Percentiles rank a stretch among this genome's conserved stretches.
These are phyloP conservation scores for Meta bourneti DNA, from an alignment of 2,888 invertebrate species.

Conservation along the genomic window DNA sequence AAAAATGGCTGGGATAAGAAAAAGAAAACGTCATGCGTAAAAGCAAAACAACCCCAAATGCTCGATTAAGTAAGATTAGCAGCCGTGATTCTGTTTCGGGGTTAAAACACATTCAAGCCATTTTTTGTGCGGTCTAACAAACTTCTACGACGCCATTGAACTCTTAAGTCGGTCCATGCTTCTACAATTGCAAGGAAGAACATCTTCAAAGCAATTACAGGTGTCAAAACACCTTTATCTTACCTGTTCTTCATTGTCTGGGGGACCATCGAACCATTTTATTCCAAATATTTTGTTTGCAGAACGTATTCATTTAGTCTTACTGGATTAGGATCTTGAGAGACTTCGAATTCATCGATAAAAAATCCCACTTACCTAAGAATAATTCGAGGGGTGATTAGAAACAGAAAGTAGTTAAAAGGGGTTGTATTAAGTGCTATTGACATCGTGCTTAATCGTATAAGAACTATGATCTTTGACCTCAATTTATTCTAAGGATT, in stretches of 20 bases:
- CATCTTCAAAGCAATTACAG: neutral
- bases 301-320: neutral
- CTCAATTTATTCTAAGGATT: neutral
- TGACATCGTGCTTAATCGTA: slow-evolving; percentile 2
- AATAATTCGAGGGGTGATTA: no score
- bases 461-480: neutral
- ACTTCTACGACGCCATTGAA: slow-evolving; percentile 14
- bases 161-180: neutral
- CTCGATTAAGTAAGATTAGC: no score
- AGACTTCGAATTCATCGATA: no score
- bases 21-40: no score
- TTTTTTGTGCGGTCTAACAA: neutral
- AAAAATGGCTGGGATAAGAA: no score
- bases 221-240: slow-evolving; percentile 24
- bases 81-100: no score
- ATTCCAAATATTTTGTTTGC: slow-evolving; percentile 14
- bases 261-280: slow-evolving; percentile 4
- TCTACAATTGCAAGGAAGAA: neutral
- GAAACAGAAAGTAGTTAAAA: neutral
- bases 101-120: neutral
- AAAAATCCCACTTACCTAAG: no score
- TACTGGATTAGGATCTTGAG: no score
- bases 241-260: slow-evolving; percentile 2
- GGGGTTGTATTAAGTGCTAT: neutral
- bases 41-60: no score